Base-by-base conservation (phyloP, 2,797 vertebrate genomes). In the Notoglanidium macrostoma region DNA sequence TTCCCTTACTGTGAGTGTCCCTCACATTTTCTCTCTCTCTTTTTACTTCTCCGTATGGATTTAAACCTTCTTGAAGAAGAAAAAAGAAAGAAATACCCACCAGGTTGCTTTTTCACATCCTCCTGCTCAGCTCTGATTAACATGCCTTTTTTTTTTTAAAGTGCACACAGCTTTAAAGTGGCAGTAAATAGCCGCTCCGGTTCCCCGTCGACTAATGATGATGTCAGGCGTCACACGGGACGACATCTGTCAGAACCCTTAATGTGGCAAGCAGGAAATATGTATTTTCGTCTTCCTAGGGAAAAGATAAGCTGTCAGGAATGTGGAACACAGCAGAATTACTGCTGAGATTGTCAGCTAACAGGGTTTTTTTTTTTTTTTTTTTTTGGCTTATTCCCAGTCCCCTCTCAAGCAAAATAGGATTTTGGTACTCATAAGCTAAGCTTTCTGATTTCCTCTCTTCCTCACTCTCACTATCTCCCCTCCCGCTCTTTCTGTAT, bases 261-360 rank as follows among this genome's bases (percentile, higher is more conserved):
- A 74, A 81, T 77, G 88, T 74, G 87, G 86, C 83, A 89, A 49
- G 88, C 74, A 78, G 87, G 89, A 93, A 92, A 93, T 92, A 89
- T 91, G 88, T 91, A 91, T 93, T 92, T 91, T 90, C 73, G 68
- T 92, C 91, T 92, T 93, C 89, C 87, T 90, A 88, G 88, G 89
- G 85, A 90, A 94, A 91, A 70, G 88, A 93, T 93, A 93, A 94
- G 92, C 92, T 93, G 92, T 93, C 91, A 85, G 90, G 90, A 93
- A 94, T 93, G 91, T 92, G 92, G 92, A 92, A 92, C 92, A 90
- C 91, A 90, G 93, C 91, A 93, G 92, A 95, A 94, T 95, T 94
- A 95, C 91, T 91, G 91, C 92, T 21, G 77, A 91, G 92, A 95
- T 94, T 93, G 94, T 94, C 92, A 76, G 92, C 91, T 94, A 95